These are phyloP conservation scores for Periophthalmus modestus DNA, from an alignment of 2,113 vertebrate genomes.

Conservation along the genomic window DNA sequence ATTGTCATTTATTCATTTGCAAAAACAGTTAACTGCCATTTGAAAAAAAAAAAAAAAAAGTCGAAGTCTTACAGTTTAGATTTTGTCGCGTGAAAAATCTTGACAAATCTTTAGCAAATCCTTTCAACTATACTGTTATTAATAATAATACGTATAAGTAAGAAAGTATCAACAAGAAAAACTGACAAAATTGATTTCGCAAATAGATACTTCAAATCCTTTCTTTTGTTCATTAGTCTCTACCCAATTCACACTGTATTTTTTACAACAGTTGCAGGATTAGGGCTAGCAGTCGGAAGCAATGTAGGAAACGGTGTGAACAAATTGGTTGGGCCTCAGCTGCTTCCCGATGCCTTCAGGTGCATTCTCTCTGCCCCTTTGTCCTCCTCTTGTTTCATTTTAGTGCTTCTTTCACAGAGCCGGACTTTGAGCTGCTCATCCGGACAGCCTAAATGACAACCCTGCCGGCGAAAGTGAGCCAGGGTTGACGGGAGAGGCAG, in stretches of 20 bases:
- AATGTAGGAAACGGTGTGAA: conserved; percentile 52
- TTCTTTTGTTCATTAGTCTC: not conserved
- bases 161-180: no score
- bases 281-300: not conserved
- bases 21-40: no score
- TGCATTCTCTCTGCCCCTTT: conserved; percentile 57
- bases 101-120: no score
- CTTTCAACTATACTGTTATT: no score
- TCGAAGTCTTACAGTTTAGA: no score
- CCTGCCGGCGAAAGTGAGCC: conserved; percentile 58
- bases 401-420: conserved; percentile 52
- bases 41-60: no score
- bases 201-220: not conserved
- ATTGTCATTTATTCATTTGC: no score
- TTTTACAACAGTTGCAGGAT: conserved; percentile 14
- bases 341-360: conserved; percentile 65
- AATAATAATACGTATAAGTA: no score
- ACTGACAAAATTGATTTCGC: no score
- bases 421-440: conserved; percentile 55
- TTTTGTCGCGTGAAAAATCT: no score
- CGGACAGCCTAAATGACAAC: conserved; percentile 67
- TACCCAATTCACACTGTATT: not conserved
- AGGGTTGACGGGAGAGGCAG: conserved; percentile 52
- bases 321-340: conserved; percentile 69
- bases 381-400: conserved; percentile 50